Conservation (phyloP, 2,113 vertebrate species). For the Todiramphus saurophagus region DNA sequence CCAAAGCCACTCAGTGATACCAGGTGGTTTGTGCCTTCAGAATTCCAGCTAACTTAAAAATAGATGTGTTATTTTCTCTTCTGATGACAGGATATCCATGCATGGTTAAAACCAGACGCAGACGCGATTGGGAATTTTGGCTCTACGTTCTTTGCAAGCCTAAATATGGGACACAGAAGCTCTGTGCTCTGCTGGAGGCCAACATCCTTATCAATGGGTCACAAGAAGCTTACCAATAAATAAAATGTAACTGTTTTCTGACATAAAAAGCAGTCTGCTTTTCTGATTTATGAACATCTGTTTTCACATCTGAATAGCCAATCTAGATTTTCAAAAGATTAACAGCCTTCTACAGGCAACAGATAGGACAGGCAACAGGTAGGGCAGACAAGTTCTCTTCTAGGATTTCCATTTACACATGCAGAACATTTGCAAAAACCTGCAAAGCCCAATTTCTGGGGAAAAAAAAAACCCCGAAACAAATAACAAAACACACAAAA, state of each 20-base stretch:
- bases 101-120: slow-evolving; percentile 75
- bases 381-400: not conserved
- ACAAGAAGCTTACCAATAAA: not conserved
- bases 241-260: not conserved
- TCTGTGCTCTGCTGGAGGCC: not conserved
- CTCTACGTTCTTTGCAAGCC: slow-evolving; percentile 58
- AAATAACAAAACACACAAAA: not conserved
- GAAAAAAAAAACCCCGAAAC: not conserved
- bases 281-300: not conserved
- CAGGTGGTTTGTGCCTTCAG: not conserved
- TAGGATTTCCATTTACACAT: not conserved
- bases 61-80: slow-evolving; percentile 84
- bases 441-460: not conserved
- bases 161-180: slow-evolving; percentile 54
- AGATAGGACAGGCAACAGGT: not conserved
- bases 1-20: not conserved
- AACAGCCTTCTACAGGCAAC: not conserved
- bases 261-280: not conserved
- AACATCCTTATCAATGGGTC: not conserved
- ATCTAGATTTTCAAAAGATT: not conserved
- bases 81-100: slow-evolving; percentile 83
- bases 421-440: not conserved
- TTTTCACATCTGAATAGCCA: not conserved
- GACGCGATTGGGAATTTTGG: slow-evolving; percentile 69
- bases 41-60: slow-evolving; percentile 81